Base-by-base conservation (phyloP, 2,888 invertebrate genomes). In the Tuberolachnus salignus region DNA sequence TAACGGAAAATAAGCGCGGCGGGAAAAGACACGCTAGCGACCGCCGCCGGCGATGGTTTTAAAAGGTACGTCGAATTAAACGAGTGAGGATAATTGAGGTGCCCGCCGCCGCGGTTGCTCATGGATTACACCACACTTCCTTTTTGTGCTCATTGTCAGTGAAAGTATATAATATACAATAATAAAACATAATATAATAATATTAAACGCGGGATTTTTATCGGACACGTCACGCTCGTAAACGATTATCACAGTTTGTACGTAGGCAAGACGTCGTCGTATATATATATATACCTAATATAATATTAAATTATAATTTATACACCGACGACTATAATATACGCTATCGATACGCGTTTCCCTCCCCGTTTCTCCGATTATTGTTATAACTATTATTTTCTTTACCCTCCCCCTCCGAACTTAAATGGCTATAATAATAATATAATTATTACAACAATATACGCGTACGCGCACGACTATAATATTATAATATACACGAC, bases 81-180 rank as follows among this genome's bases (percentile, higher is more conserved):
- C 69, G 61, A 78, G 69, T 69, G 69, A 46, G 51, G 69, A 78
- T 78, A 78, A 78, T 78, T 78, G 67, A 78, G 78, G 78, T 78
- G 57, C 75, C 44, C 44, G 14, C 19, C 49, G 26, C 51, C 61
- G 34, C 73, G 26, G 67, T 57, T 23, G 69, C 69, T 59, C 51
- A n/a, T 78, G 67, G 78, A 78, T 78, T 78, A 78, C 78, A 78
- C 78, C 78, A 78, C 78, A 69, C 59, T 78, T 78, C 78, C 78
- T 78, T 78, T 75, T 69, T 34, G 69, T 69, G 78, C 67, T 78
- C 78, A 78, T 78, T 78, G 69, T 78, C 67, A 69, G 78, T 78
- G 78, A 78, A 78, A 78, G 78, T 61, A 64, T 64, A 63, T 21
- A 55, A 61, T n/a, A n/a, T n/a, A n/a, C n/a, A n/a, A n/a, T n/a